Evolutionary conservation across 92 coral and sea anemone species (phyloP).

Genomic region (Parazoanthus atlanticus): DNA sequence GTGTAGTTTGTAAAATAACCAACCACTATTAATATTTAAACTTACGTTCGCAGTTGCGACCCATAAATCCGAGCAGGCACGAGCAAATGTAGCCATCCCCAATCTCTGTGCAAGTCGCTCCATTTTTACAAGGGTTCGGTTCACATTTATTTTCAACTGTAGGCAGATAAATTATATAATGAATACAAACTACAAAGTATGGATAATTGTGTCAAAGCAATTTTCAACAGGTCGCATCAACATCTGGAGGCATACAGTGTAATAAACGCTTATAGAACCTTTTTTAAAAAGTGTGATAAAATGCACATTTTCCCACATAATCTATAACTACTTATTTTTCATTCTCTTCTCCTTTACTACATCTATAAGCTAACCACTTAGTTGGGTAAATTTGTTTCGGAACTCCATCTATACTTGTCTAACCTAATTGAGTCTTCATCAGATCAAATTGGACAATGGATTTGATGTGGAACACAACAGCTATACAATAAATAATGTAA

Average conservation of each 20-base stretch:
- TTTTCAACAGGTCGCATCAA: neutral
- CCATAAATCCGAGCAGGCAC: slow-evolving; percentile 85
- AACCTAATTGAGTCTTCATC: neutral
- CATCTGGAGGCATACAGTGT: neutral
- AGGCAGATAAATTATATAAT: neutral
- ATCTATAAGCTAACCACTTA: neutral
- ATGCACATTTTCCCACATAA: too few relatives aligned
- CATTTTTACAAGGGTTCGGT: slow-evolving; percentile 85
- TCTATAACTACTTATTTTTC: neutral
- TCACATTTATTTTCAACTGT: slow-evolving; percentile 95
- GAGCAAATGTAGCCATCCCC: slow-evolving; percentile 74
- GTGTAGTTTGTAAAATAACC: neutral
- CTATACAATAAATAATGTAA: too few relatives aligned
- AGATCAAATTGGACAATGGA: too few relatives aligned
- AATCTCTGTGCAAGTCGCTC: slow-evolving; percentile 81
- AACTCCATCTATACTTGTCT: neutral
- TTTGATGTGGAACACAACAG: too few relatives aligned
- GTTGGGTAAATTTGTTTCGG: neutral
- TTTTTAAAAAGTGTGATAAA: too few relatives aligned
- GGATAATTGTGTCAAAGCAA: neutral
- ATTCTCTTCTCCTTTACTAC: neutral
- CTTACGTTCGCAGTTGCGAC: slow-evolving; percentile 94
- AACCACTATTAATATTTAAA: neutral
- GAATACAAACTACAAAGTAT: neutral
- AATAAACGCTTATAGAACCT: too few relatives aligned